Evolutionary conservation across 1,140 invertebrate genomes (phyloP).

Genomic region (Nixonia krombeini): DNA sequence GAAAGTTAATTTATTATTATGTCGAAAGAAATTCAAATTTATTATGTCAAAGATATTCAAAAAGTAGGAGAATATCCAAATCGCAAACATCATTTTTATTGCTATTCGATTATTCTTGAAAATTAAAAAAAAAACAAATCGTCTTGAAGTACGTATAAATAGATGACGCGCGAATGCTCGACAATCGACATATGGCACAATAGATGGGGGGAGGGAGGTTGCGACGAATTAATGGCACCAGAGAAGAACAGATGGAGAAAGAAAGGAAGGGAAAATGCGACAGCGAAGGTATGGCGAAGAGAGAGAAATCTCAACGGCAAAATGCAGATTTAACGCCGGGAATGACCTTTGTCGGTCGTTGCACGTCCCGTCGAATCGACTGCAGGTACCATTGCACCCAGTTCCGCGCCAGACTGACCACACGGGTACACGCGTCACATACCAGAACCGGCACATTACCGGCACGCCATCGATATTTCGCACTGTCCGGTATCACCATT

Average conservation of each 20-base stretch:
- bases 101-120: no score
- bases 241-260: conserved; percentile 23
- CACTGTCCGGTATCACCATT: conserved; percentile 15
- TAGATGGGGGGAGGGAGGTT: not conserved
- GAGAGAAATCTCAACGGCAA: conserved; percentile 48
- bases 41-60: no score
- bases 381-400: conserved; percentile 46
- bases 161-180: no score
- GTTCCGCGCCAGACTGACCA: conserved; percentile 39
- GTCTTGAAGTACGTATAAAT: no score
- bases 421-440: conserved; percentile 35
- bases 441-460: conserved; percentile 38
- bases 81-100: no score
- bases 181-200: no score
- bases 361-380: conserved; percentile 59
- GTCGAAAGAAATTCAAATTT: no score
- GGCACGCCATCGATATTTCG: conserved; percentile 30
- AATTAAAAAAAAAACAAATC: no score
- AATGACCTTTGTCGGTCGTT: conserved; percentile 67
- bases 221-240: conserved; percentile 35
- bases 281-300: conserved; percentile 14
- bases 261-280: conserved; percentile 22
- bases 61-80: no score
- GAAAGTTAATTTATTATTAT: no score
- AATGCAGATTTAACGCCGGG: conserved; percentile 60